A percentile compares a stretch with the other conserved stretches of the same genome.
Conservation (phyloP, 2,113 vertebrate species). For the Rhagologus leucostigma region DNA sequence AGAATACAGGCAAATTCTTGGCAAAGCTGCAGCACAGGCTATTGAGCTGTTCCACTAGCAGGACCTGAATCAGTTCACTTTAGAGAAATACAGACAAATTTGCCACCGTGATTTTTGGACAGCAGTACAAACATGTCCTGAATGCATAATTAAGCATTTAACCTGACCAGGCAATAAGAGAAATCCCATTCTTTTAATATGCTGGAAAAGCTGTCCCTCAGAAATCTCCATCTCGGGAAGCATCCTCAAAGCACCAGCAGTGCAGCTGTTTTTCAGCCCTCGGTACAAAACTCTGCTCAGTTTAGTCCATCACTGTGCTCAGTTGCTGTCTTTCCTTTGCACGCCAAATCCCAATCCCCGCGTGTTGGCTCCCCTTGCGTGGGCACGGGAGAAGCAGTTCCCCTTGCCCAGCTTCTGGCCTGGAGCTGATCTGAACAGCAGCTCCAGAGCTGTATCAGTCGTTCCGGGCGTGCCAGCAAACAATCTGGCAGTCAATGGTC, state of each 20-base stretch:
- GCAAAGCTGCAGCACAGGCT: background rate
- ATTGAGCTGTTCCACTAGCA: background rate
- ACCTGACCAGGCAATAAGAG: background rate
- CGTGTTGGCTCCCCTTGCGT: fast-evolving
- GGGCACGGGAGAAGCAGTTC: background rate
- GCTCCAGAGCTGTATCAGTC: background rate
- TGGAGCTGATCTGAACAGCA: background rate
- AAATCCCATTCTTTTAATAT: background rate
- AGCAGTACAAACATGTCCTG: background rate
- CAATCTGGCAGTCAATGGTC: background rate
- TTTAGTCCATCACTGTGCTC: background rate
- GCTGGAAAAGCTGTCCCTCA: background rate
- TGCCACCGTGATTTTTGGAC: background rate
- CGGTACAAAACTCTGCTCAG: fast-evolving
- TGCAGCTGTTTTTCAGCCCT: background rate
- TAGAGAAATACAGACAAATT: background rate
- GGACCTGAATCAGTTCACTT: background rate
- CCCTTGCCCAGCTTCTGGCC: background rate
- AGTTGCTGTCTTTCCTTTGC: background rate
- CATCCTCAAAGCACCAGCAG: background rate
- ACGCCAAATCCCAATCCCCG: fast-evolving
- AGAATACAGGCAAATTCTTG: background rate
- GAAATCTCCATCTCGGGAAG: background rate
- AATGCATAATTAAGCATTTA: background rate
- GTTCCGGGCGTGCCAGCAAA: fast-evolving